Conservation (phyloP, 2,113 vertebrate genomes). For the Chloropsis hardwickii region DNA sequence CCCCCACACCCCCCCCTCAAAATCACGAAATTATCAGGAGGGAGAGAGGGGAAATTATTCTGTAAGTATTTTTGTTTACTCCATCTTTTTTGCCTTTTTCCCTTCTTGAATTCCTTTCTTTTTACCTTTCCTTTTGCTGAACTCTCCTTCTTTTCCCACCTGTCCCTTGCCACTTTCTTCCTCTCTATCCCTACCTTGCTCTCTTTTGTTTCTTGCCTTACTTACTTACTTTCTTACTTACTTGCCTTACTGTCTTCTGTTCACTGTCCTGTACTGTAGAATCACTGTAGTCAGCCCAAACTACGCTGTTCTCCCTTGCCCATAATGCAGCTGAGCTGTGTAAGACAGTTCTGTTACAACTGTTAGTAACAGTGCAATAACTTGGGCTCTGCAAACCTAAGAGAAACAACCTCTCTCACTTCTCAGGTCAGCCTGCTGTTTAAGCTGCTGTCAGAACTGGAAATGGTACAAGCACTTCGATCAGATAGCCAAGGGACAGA, state of each 20-base stretch:
- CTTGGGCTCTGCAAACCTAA: background rate
- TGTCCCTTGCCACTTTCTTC: background rate
- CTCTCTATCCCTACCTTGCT: background rate
- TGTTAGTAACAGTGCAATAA: background rate
- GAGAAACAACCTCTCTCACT: background rate
- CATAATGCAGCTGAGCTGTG: background rate
- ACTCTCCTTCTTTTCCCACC: background rate
- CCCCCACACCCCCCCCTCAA: too few species aligned
- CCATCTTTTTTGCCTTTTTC: rapidly evolving
- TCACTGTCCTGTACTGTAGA: too few species aligned
- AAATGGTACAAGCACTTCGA: background rate
- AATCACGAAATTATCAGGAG: background rate
- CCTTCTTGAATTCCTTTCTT: background rate
- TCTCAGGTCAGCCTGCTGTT: background rate
- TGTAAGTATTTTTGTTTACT: background rate
- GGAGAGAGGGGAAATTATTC: background rate
- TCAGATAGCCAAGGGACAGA: background rate
- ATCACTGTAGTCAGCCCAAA: background rate
- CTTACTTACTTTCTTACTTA: background rate
- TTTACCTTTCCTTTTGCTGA: background rate
- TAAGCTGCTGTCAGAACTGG: background rate
- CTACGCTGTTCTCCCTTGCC: background rate
- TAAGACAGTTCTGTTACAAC: background rate
- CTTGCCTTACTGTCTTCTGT: background rate
- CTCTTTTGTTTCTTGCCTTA: background rate